Base-by-base conservation (phyloP, 2,888 invertebrate genomes). In the Netelia virgata region DNA sequence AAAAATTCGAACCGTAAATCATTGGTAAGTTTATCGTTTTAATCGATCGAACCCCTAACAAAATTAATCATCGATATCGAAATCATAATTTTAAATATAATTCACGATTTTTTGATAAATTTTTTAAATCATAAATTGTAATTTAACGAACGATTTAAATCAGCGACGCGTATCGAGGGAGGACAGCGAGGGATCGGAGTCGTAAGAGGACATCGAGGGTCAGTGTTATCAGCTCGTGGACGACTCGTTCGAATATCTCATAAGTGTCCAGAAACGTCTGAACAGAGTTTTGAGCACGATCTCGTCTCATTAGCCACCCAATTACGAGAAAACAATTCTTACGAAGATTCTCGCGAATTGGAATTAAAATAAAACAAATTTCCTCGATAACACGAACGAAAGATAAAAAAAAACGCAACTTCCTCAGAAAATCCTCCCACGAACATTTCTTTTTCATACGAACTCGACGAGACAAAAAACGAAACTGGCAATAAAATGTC, bases 191-290 rank as follows among this genome's bases (percentile, higher is more conserved):
- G 43, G 41, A 14, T 36, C 23, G 14, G 9, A 0, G 41, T 20
- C 68, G 14, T 47, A 6, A 47, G 74, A 64, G 36, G 47, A 74
- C 20, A 5, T 18, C 20, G 64, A 41, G 18, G 16, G 47, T 9
- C 6, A 16, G 14, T 83, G 78, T 28, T 20, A 69, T 41, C 53
- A 43, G 14, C 20, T 55, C 43, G 20, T 78, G 18, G 11, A 28
- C n/a, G 10, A 63, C 18, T 23, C 64, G n/a, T 23, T 74, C 50
- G 47, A 57, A 18, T 59, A 83, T 74, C 63, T 79, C 23, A 36
- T 11, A 79, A 43, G 20, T 36, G 23, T 79, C 6, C 50, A 74
- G 2, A 57, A 10, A 1, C 63, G 57, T 36, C 61, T 75, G 41
- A 5, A 18, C 10, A 63, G 69, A 63, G 69, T 6, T 55, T 79